Conservation (phyloP, 2,797 vertebrate species). For the Cynodonichthys magdalenae region DNA sequence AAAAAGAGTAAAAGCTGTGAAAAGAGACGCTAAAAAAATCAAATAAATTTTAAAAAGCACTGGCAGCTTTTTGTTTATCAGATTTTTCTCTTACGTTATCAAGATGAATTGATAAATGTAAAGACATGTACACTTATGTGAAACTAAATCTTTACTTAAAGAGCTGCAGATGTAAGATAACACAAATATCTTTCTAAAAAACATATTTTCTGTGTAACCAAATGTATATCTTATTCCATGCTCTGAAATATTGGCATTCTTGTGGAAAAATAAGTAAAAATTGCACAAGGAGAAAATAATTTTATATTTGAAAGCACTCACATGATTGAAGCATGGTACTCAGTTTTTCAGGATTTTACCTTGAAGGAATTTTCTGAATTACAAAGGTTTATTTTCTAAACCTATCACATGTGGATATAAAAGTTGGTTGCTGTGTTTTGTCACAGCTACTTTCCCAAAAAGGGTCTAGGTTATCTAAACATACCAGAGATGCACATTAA, state of each 20-base stretch:
- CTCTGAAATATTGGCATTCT: too few relatives aligned
- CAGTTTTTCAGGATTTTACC: too few relatives aligned
- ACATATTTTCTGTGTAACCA: too few relatives aligned
- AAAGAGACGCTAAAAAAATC: conserved; percentile 12
- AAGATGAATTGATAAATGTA: conserved; percentile 63
- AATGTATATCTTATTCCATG: too few relatives aligned
- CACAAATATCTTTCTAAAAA: not conserved
- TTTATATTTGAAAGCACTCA: too few relatives aligned
- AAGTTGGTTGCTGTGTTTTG: too few relatives aligned
- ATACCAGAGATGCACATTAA: conserved; percentile 9
- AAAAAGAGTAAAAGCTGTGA: conserved; percentile 28
- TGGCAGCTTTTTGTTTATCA: conserved; percentile 57
- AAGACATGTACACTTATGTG: conserved; percentile 1
- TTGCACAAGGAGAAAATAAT: too few relatives aligned
- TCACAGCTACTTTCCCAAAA: conserved; percentile 69
- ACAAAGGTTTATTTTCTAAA: too few relatives aligned
- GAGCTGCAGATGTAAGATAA: conserved; percentile 43
- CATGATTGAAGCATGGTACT: too few relatives aligned
- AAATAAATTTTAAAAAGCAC: conserved; percentile 54
- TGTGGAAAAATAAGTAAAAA: too few relatives aligned
- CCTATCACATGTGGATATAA: too few relatives aligned
- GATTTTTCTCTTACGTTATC: conserved; percentile 53
- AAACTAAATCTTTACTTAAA: not conserved
- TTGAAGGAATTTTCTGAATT: too few relatives aligned
- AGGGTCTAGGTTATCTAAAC: conserved; percentile 17